Conservation (phyloP, 2,113 vertebrate species). For the Aplodontia rufa region DNA sequence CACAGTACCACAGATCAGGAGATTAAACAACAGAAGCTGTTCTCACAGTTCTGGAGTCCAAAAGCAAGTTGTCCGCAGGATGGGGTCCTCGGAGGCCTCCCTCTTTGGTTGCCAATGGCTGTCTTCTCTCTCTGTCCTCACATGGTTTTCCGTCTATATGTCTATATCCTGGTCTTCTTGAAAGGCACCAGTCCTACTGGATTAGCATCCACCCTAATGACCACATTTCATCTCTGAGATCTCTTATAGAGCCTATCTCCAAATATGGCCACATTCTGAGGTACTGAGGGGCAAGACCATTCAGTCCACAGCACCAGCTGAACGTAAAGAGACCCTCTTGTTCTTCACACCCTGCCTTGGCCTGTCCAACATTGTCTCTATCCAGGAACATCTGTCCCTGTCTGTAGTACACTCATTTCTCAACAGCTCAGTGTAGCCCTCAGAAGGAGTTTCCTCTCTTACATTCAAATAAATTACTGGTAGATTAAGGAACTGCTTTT, state of each 20-base stretch:
- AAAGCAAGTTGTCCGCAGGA: not conserved
- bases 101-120: not conserved
- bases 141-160: not conserved
- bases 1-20: not conserved
- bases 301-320: not conserved
- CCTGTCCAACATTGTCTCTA: not conserved
- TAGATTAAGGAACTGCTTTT: not conserved
- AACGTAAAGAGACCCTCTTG: not conserved
- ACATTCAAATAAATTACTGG: not conserved
- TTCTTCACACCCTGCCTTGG: too few species aligned
- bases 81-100: not conserved
- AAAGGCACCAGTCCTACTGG: too few species aligned
- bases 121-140: not conserved
- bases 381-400: not conserved
- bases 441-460: not conserved
- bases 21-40: not conserved
- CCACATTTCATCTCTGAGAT: not conserved
- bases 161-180: not conserved
- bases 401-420: not conserved
- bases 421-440: not conserved
- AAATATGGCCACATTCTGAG: not conserved
- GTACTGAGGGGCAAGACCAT: not conserved
- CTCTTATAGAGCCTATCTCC: not conserved
- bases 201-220: not conserved
- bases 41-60: not conserved